Evolutionary conservation across 2,113 vertebrate genomes (phyloP).

Genomic region (Sinocyclocheilus anshuiensis): DNA sequence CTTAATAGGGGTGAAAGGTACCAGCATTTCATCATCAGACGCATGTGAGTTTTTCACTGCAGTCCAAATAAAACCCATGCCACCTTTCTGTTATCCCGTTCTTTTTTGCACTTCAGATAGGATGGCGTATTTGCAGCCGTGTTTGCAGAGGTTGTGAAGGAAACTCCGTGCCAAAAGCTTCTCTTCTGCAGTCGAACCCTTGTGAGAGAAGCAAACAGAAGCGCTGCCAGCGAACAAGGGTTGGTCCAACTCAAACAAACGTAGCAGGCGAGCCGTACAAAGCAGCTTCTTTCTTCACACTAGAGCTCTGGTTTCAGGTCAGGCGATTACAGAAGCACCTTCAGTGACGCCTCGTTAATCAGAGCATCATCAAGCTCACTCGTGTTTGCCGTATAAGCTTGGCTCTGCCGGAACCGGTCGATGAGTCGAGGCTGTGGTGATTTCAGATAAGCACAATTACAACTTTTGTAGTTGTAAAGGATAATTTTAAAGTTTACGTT

Average conservation of each 20-base stretch:
- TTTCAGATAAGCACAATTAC: not conserved
- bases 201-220: constrained; percentile 28
- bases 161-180: not conserved
- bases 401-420: not conserved
- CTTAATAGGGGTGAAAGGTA: constrained; percentile 8
- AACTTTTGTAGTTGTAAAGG: not conserved
- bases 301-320: constrained; percentile 1
- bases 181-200: constrained; percentile 8
- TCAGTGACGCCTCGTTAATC: constrained; percentile 18
- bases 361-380: not conserved
- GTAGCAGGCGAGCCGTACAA: not conserved
- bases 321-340: constrained; percentile 20
- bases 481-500: not conserved
- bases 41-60: constrained; percentile 8
- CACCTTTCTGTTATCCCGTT: not conserved
- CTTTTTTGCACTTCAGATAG: not conserved
- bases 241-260: constrained; percentile 38
- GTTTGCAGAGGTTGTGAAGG: constrained; percentile 1
- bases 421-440: not conserved
- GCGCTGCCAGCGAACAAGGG: not conserved
- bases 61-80: not conserved
- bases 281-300: constrained; percentile 8
- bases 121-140: not conserved
- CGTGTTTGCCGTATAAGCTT: not conserved
- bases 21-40: constrained; percentile 23